Percentiles rank a stretch among this genome's conserved stretches.
These are phyloP conservation scores for Scrobipalpa atriplicella DNA, from an alignment of 2,888 invertebrate species.

Conservation along the genomic window DNA sequence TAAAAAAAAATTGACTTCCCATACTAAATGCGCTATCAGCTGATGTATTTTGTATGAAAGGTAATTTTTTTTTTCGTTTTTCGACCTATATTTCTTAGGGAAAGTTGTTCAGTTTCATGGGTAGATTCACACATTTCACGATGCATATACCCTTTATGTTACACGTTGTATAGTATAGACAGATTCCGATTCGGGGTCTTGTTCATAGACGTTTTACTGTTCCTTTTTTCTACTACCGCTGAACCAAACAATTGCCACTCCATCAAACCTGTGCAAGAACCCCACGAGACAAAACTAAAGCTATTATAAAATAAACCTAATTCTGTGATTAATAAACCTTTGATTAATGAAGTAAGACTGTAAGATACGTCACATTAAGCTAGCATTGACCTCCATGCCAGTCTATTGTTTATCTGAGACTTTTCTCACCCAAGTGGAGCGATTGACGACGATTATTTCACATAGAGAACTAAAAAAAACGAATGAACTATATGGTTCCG, in stretches of 20 bases:
- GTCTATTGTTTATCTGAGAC: slow-evolving; percentile 58
- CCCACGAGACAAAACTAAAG: too few relatives aligned
- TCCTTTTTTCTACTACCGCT: background rate
- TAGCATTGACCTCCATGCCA: slow-evolving; percentile 60
- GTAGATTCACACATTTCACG: too few relatives aligned
- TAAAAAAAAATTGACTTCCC: too few relatives aligned
- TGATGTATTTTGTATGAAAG: too few relatives aligned
- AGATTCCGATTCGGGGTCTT: too few relatives aligned
- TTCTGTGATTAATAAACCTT: slow-evolving; percentile 1
- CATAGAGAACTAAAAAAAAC: slow-evolving; percentile 7
- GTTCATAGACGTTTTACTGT: too few relatives aligned
- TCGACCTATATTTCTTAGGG: too few relatives aligned
- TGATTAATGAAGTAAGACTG: slow-evolving; percentile 12
- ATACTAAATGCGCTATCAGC: too few relatives aligned
- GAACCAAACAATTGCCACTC: slow-evolving; percentile 22
- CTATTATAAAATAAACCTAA: slow-evolving; percentile 15
- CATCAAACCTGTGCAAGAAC: background rate
- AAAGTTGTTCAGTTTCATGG: too few relatives aligned
- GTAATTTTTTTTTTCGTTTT: too few relatives aligned
- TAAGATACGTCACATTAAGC: slow-evolving; percentile 13
- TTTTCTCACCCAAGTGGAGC: slow-evolving; percentile 67
- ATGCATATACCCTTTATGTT: too few relatives aligned
- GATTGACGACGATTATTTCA: slow-evolving; percentile 37
- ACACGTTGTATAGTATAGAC: too few relatives aligned
- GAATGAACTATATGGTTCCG: slow-evolving; percentile 22